Base-by-base conservation (phyloP, 2,888 invertebrate species). In the Deladenus siricidicola region DNA sequence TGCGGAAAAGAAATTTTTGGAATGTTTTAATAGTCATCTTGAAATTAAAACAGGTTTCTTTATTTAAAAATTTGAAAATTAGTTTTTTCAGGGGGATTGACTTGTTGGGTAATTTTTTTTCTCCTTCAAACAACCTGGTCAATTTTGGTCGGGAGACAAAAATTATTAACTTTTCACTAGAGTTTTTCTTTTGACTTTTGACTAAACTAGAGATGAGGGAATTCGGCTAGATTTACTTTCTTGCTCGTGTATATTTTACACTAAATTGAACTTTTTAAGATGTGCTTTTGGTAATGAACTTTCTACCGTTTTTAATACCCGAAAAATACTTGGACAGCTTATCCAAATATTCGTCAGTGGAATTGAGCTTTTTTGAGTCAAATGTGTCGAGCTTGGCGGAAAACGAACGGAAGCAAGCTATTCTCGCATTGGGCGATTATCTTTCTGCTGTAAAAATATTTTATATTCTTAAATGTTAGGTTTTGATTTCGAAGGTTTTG, bases 261-360 rank as follows among this genome's bases (percentile, higher is more conserved):
- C n/a, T n/a, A n/a, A n/a, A 29, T 24, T 56, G 3, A n/a, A 50
- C 4, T 59, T 23, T 60, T 70, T 56, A 78, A 84, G 93, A 96
- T 82, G 92, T 94, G 0, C 88, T 89, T 48, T 89, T 92, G 79
- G 94, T 98, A 10, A 93, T 98, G 65, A 86, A 90, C 64, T 82
- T 98, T 30, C 94, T 90, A 81, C 94, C 96, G 0, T 89, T 90
- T 78, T 82, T 98, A 52, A 85, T 89, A 51, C 86, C 86, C 1
- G 82, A 82, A 52, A 83, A 83, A 51, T 83, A 80, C 70, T 78
- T 83, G 17, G 81, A 80, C 53, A 80, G 81, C 61, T 81, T 85
- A 57, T 82, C 82, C 44, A 28, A 50, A 4, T 45, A 59, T 21
- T 21, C 39, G 3, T 48, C 29, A 26, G 50, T 56, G 6, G 70